A percentile compares a stretch with the other conserved stretches of the same genome.
Conservation (phyloP, 2,113 vertebrate genomes). For the Scartelaos histophorus region DNA sequence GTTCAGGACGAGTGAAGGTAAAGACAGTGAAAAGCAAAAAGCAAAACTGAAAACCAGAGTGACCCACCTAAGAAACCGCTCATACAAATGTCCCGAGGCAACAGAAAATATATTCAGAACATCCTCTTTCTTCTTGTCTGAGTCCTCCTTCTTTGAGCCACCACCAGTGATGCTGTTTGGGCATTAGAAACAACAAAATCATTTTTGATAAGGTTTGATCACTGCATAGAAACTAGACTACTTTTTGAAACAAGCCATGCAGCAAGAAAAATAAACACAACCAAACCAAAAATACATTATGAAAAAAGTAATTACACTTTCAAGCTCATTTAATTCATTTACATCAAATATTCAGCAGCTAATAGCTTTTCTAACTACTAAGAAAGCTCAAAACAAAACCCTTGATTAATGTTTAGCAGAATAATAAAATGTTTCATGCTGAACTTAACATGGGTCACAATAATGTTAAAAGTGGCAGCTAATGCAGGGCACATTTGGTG, state of each 20-base stretch:
- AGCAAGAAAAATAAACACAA: not conserved
- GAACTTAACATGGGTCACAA: slow-evolving; percentile 15
- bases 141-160: slow-evolving; percentile 69
- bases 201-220: slow-evolving; percentile 19
- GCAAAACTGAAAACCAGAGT: not conserved
- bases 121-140: slow-evolving; percentile 79
- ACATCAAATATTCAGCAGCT: slow-evolving; percentile 8
- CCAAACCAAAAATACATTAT: not conserved
- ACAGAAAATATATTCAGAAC: slow-evolving; percentile 95
- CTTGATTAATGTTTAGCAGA: not conserved
- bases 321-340: not conserved
- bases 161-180: slow-evolving; percentile 83
- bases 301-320: slow-evolving; percentile 10
- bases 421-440: not conserved
- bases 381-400: not conserved
- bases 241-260: slow-evolving; percentile 37
- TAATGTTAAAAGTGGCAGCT: slow-evolving; percentile 27
- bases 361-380: not conserved
- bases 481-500: slow-evolving; percentile 51
- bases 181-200: slow-evolving; percentile 22
- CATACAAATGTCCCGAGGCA: slow-evolving; percentile 95
- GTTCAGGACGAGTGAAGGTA: slow-evolving; percentile 12
- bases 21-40: not conserved
- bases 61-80: slow-evolving; percentile 92
- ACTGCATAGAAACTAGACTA: not conserved